Evolutionary conservation across 2,113 vertebrate genomes (phyloP), one percentile per base, ranked within the genome.

Genomic region (Clinocottus analis): DNA sequence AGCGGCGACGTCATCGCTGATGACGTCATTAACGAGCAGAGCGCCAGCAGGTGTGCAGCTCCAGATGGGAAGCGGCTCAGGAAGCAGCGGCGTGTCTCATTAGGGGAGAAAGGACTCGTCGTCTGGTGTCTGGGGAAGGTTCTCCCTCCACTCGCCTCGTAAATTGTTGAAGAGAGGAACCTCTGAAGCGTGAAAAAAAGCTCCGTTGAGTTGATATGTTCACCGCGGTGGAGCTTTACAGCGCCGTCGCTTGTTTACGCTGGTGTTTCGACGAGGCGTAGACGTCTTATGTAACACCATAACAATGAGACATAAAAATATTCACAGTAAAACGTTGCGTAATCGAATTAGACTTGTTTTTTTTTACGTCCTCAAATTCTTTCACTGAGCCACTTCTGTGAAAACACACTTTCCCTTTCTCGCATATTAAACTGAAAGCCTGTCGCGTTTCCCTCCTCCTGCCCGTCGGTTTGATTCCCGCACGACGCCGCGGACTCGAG

Each of bases 11-110:
- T n/a, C n/a, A n/a, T n/a, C n/a, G n/a, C 35, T 37, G 33, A 63
- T 66, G 69, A 61, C 60, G 29, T 41, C n/a, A 9, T 39, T 64
- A 73, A 79, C 47, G 67, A 79, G 84, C 74, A 78, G 51, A 75
- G 41, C 69, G 43, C 12, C 72, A 68, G 82, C 75, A 74, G 72
- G 60, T 72, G 73, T 59, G 56, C 16, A 49, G 13, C 43, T 83
- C 63, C 51, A 66, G 21, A 79, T 43, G 68, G 79, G 37, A 69
- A 79, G 53, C n/a, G 43, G 74, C 39, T 66, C 72, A 73, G 83
- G 86, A 86, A 80, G 56, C 72, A 67, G 70, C 60, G 31, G 74
- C 59, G 63, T 17, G 72, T 71, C 89, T 87, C 83, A 87, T 84
- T 71, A 49, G 66, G 45, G 35, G 41, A 74, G 37, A 63, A 55